Base-by-base conservation (phyloP, 2,113 vertebrate genomes). In the Marmota flaviventris region DNA sequence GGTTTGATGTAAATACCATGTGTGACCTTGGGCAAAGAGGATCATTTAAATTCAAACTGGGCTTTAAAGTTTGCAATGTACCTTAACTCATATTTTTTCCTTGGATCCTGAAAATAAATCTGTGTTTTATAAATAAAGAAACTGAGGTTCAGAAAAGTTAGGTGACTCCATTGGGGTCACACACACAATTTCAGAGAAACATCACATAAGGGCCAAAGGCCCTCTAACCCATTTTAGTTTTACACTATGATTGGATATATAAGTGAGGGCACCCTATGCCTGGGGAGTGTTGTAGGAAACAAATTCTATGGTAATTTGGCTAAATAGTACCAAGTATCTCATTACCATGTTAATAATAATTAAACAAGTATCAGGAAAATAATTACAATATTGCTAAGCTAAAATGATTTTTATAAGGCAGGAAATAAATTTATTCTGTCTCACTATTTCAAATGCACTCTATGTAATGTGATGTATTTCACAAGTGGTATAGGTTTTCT, bases 361-460 rank as follows among this genome's bases (percentile, higher is more conserved):
- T 89, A 93, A 87, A 79, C 17, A 34, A 85, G 75, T 93, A 58
- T 76, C 89, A 63, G 25, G 72, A 81, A 97, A 93, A 78, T 63
- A 85, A 91, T 34, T 92, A 42, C 42, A 67, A 76, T 77, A 76
- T 39, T 85, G 34, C 72, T 91, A 89, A 91, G 10, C 39, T 92
- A 25, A 37, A 89, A 82, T 93, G 75, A 83, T 12, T 89, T 96
- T 94, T 87, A 86, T 11, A 87, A 78, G 53, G 37, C 61, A 92
- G 34, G 45, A 89, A 89, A 95, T 56, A 7, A 86, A 70, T 81
- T 25, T 91, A 58, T 58, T 86, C 32, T 90, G 53, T 89, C 39
- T 92, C 45, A 87, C 70, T 91, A 75, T 51, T 87, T 69, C 76
- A 81, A 8, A 89, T 61, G 53, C 1, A 73, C 27, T 69, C 61